Conservation (phyloP, 1,140 invertebrate genomes). For the Fopius arisanus region DNA sequence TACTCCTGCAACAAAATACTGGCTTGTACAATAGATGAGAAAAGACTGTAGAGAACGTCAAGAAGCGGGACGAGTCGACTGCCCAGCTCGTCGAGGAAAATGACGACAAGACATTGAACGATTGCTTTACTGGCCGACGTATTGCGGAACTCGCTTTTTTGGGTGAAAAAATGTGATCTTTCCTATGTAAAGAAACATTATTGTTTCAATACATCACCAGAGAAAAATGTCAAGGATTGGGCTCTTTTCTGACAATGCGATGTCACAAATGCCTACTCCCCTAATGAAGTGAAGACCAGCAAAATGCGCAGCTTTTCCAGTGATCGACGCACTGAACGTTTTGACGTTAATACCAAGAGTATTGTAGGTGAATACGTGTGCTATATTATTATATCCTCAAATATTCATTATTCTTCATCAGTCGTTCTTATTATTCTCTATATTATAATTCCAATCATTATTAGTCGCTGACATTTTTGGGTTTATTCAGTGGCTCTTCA, state of each 20-base stretch:
- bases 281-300: slow-evolving; percentile 29
- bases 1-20: slow-evolving; percentile 7
- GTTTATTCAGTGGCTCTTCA: slow-evolving; percentile 31
- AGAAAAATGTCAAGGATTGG: slow-evolving; percentile 25
- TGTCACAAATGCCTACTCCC: slow-evolving; percentile 32
- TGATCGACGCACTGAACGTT: slow-evolving; percentile 19
- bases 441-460: no score
- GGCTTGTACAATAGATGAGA: neutral
- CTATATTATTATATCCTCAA: slow-evolving; percentile 1
- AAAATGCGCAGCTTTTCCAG: slow-evolving; percentile 7
- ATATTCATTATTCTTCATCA: neutral
- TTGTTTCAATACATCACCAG: slow-evolving; percentile 30
- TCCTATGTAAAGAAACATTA: slow-evolving; percentile 30
- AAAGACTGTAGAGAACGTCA: no score
- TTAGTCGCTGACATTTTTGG: no score
- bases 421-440: neutral
- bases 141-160: slow-evolving; percentile 26
- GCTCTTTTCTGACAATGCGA: slow-evolving; percentile 31
- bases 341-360: slow-evolving; percentile 19
- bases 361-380: no score
- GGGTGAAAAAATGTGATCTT: slow-evolving; percentile 33
- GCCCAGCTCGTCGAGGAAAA: no score
- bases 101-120: neutral
- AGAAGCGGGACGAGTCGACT: no score
- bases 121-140: slow-evolving; percentile 26